phyloP scores from a whole-genome alignment of 2,888 invertebrate species.

The Elmis aenea region DNA sequence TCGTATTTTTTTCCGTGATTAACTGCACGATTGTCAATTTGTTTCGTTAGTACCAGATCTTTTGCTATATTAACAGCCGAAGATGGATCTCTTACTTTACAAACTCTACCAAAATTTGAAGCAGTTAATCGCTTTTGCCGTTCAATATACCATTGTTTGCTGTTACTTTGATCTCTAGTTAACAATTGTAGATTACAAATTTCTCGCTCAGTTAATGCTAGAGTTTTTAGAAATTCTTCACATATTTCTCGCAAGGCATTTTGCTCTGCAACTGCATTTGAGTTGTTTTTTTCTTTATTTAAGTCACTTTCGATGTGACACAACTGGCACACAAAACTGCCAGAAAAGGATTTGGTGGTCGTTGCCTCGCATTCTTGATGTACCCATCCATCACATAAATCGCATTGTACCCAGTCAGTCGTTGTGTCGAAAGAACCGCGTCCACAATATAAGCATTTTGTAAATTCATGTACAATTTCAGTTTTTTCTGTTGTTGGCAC shows the following conservation, averaged over 20 bases:
- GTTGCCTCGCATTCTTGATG: too few species aligned
- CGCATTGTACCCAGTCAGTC: neutral
- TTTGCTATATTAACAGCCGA: neutral
- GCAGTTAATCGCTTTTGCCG: neutral
- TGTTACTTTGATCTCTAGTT: neutral
- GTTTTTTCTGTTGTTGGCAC: too few species aligned
- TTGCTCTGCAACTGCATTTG: too few species aligned
- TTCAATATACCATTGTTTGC: neutral
- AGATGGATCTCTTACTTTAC: neutral
- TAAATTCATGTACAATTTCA: neutral
- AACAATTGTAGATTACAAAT: too few species aligned
- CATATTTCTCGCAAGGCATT: too few species aligned
- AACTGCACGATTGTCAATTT: neutral
- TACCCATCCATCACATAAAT: neutral
- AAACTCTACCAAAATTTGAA: neutral
- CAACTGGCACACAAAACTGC: too few species aligned
- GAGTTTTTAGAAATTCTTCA: too few species aligned
- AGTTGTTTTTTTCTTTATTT: too few species aligned
- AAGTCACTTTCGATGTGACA: too few species aligned
- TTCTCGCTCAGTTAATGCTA: too few species aligned
- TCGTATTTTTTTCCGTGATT: neutral
- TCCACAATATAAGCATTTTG: neutral
- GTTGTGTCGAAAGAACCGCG: neutral
- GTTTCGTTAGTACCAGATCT: neutral
- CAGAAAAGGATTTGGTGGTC: too few species aligned